These are phyloP conservation scores for Tor tambroides DNA, from an alignment of 2,113 vertebrate species.

Conservation along the genomic window DNA sequence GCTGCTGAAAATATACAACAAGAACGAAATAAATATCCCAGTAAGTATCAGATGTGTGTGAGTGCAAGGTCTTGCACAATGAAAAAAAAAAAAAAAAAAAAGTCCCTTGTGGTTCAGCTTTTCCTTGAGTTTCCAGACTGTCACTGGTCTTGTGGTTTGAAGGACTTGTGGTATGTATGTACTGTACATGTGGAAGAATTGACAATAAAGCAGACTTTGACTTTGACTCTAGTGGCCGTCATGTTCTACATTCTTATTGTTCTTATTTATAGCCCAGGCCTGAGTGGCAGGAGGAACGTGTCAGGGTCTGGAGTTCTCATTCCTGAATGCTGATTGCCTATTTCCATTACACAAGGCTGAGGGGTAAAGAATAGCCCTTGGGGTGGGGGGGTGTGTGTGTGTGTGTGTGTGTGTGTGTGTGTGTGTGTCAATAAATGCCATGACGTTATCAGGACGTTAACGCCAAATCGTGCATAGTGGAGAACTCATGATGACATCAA, in stretches of 20 bases:
- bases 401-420: too few species aligned
- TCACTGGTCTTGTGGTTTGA: not conserved
- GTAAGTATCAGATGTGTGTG: too few species aligned
- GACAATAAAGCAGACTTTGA: too few species aligned
- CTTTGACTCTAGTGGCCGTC: not conserved
- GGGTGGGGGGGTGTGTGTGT: too few species aligned
- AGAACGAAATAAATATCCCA: not conserved
- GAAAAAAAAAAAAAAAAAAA: not conserved
- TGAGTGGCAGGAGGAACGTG: constrained; percentile 12
- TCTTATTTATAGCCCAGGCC: constrained; percentile 12
- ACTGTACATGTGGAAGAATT: too few species aligned
- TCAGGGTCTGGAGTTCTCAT: not conserved
- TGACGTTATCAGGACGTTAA: not conserved
- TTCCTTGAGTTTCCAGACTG: not conserved
- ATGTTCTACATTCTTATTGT: not conserved
- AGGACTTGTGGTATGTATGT: too few species aligned
- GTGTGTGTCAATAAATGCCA: not conserved
- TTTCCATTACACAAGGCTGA: constrained; percentile 3
- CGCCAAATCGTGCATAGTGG: not conserved
- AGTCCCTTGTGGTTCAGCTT: not conserved
- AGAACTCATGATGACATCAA: not conserved
- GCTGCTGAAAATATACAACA: not conserved
- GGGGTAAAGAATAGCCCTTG: not conserved
- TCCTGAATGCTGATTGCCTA: constrained; percentile 11
- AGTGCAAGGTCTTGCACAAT: not conserved